These are phyloP conservation scores for Drosophila mercatorum DNA, from an alignment of 2,888 invertebrate genomes.

Conservation along the genomic window DNA sequence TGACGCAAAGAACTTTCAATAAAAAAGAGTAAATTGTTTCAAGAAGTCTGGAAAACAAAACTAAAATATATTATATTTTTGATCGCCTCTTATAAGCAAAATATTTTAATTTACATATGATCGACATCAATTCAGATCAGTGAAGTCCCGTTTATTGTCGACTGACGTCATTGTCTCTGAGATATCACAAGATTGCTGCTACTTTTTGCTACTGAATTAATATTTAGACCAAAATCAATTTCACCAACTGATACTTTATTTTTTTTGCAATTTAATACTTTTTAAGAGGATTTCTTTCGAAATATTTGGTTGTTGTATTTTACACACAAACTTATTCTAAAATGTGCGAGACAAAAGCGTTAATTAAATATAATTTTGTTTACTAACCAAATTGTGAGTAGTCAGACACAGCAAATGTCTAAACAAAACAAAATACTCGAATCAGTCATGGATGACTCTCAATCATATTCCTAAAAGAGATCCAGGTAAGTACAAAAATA, in stretches of 20 bases:
- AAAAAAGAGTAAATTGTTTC: too few species aligned
- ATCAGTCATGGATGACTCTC: too few species aligned
- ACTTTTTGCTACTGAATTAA: background rate
- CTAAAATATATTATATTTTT: background rate
- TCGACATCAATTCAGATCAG: background rate
- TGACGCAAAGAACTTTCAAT: too few species aligned
- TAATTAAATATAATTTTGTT: background rate
- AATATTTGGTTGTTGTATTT: background rate
- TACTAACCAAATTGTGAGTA: background rate
- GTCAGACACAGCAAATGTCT: too few species aligned
- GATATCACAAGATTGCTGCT: background rate
- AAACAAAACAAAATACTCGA: too few species aligned
- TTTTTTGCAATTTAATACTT: background rate
- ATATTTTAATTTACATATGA: constrained; percentile 11
- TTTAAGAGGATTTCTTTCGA: too few species aligned
- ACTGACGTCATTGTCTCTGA: constrained; percentile 6
- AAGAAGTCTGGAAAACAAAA: background rate
- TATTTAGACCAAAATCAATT: background rate
- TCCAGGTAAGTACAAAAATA: too few species aligned
- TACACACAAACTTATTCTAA: background rate
- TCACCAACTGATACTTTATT: background rate
- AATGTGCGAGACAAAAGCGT: constrained; percentile 1
- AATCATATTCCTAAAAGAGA: too few species aligned
- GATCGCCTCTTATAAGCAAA: background rate
- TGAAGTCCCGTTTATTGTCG: background rate